These are phyloP conservation scores for Madoqua kirkii DNA, from an alignment of 2,113 vertebrate species.

Conservation along the genomic window DNA sequence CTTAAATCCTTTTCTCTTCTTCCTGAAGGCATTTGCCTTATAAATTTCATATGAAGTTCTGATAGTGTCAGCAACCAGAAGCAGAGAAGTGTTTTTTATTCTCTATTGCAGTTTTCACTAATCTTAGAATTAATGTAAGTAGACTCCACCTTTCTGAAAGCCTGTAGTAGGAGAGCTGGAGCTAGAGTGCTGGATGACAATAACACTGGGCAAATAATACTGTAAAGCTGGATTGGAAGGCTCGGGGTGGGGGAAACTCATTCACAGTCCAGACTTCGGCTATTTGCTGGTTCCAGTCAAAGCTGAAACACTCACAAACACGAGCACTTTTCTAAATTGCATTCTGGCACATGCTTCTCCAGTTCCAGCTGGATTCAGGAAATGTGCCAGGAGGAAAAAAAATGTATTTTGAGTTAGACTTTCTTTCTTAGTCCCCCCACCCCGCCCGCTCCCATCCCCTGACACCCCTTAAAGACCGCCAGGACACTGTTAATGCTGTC, in stretches of 20 bases:
- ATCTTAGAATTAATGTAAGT: slow-evolving; percentile 51
- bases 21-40: background rate
- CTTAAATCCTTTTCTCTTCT: background rate
- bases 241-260: background rate
- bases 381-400: background rate
- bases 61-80: background rate
- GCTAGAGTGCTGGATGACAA: background rate
- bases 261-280: slow-evolving; percentile 22
- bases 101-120: slow-evolving; percentile 23
- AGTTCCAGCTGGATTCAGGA: slow-evolving; percentile 33
- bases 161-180: background rate
- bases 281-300: slow-evolving; percentile 50
- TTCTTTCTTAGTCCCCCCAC: background rate
- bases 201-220: background rate
- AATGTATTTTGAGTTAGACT: background rate
- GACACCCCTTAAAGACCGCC: background rate
- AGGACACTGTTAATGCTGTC: background rate
- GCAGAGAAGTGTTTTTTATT: background rate
- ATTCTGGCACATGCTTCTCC: slow-evolving; percentile 24
- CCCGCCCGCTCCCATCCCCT: fast-evolving
- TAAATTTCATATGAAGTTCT: background rate
- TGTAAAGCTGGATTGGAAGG: slow-evolving; percentile 19
- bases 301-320: slow-evolving; percentile 18
- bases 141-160: background rate
- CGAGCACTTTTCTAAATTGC: slow-evolving; percentile 26